These are phyloP conservation scores for Junonia oenone DNA, from an alignment of 2,888 invertebrate species.

Conservation along the genomic window DNA sequence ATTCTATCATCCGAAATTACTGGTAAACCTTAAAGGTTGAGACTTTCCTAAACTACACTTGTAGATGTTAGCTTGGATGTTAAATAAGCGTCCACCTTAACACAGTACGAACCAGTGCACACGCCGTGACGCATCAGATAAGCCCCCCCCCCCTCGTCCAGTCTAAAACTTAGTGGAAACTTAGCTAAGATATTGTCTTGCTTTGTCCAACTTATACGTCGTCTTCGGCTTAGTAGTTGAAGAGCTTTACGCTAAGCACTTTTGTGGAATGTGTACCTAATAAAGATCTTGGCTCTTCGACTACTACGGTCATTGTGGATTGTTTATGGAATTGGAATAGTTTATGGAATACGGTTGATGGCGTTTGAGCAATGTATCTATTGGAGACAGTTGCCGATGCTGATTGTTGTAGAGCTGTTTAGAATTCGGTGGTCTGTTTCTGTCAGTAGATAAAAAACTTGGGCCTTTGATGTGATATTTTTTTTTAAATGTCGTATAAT, in stretches of 20 bases:
- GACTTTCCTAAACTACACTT: no score
- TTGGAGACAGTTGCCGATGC: no score
- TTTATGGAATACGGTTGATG: neutral
- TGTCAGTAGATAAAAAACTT: no score
- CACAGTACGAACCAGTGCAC: slow-evolving; percentile 5
- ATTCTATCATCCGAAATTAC: no score
- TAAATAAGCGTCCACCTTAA: neutral
- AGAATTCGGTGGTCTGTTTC: no score
- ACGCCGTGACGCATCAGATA: slow-evolving; percentile 13
- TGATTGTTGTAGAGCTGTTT: no score
- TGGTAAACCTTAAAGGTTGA: no score
- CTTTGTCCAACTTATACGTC: slow-evolving; percentile 24
- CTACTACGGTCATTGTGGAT: neutral
- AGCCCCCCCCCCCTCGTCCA: no score
- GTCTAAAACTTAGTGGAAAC: slow-evolving; percentile 18
- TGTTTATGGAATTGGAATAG: neutral
- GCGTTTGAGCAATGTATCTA: neutral
- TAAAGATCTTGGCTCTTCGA: slow-evolving; percentile 2
- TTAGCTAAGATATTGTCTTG: slow-evolving; percentile 25
- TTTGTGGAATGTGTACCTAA: slow-evolving; percentile 14
- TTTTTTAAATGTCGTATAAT: no score
- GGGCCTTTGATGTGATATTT: no score
- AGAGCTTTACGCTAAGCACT: slow-evolving; percentile 17
- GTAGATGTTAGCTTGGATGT: no score
- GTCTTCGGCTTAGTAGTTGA: slow-evolving; percentile 20